Evolutionary conservation across 2,888 invertebrate species (phyloP).

Genomic region (Zelleria hepariella): DNA sequence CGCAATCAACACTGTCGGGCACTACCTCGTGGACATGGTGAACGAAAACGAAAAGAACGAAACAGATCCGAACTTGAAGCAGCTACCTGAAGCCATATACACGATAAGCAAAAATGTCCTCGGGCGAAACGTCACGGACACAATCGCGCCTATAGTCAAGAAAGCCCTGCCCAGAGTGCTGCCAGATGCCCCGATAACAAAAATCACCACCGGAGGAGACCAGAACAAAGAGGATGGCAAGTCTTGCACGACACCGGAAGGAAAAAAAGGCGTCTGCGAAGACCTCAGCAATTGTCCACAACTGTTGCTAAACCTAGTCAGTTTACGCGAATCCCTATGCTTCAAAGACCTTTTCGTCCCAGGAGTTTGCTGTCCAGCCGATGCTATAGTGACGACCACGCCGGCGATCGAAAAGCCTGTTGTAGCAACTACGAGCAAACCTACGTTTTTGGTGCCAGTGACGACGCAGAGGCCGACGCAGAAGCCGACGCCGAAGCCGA

Average conservation of each 20-base stretch:
- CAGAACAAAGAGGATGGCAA: slow-evolving; percentile 66
- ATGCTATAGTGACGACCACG: slow-evolving; percentile 42
- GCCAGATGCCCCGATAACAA: slow-evolving; percentile 55
- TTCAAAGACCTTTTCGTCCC: slow-evolving; percentile 93
- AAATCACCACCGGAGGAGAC: slow-evolving; percentile 54
- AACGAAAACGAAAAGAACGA: slow-evolving; percentile 60
- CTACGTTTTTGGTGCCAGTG: slow-evolving; percentile 55
- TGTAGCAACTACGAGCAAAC: slow-evolving; percentile 46
- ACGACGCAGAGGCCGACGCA: slow-evolving; percentile 42
- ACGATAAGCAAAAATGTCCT: slow-evolving; percentile 86
- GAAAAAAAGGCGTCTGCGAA: slow-evolving; percentile 84
- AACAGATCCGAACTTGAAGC: slow-evolving; percentile 50
- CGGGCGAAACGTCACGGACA: slow-evolving; percentile 82
- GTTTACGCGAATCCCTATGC: slow-evolving; percentile 87
- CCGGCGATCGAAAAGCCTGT: slow-evolving; percentile 42
- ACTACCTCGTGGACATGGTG: slow-evolving; percentile 87
- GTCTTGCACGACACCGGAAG: slow-evolving; percentile 85
- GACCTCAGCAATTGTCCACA: slow-evolving; percentile 92
- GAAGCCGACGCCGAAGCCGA: slow-evolving; percentile 1
- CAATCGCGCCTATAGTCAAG: slow-evolving; percentile 80
- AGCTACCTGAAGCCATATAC: slow-evolving; percentile 80
- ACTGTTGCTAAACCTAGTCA: slow-evolving; percentile 83
- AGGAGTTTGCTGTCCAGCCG: slow-evolving; percentile 90
- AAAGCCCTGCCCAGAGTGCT: slow-evolving; percentile 55
- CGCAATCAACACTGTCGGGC: slow-evolving; percentile 88